phyloP scores from a whole-genome alignment of 2,888 invertebrate species.

The Drosophila mayaguana region DNA sequence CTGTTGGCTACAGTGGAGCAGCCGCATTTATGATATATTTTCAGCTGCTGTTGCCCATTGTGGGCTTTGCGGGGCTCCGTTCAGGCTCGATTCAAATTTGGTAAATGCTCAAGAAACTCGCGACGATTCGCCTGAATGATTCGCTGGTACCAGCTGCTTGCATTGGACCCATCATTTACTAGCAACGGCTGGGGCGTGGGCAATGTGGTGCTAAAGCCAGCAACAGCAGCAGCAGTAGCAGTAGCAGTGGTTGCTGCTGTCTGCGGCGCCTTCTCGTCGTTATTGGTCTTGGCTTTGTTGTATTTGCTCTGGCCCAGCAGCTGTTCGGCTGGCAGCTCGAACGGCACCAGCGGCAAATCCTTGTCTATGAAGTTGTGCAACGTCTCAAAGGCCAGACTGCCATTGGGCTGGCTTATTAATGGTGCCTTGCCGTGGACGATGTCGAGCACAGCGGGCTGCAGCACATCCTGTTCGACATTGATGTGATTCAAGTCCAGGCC shows the following conservation, averaged over 20 bases:
- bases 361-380: constrained; percentile 77
- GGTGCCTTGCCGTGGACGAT: constrained; percentile 76
- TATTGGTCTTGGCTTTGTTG: constrained; percentile 61
- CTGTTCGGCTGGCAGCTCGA: constrained; percentile 65
- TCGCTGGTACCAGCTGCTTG: constrained; percentile 69
- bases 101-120: constrained; percentile 73
- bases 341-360: constrained; percentile 79
- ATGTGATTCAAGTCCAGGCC: constrained; percentile 77
- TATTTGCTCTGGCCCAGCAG: constrained; percentile 30
- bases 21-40: constrained; percentile 20
- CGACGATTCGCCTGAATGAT: constrained; percentile 77
- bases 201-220: constrained; percentile 16
- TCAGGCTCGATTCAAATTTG: constrained; percentile 58
- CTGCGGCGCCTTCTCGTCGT: constrained; percentile 64
- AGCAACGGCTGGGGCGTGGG: constrained; percentile 58
- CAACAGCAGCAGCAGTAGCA: neutral
- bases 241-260: constrained; percentile 9
- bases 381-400: constrained; percentile 60
- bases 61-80: neutral
- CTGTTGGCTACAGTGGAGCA: constrained; percentile 30
- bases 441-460: constrained; percentile 73
- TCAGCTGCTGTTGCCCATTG: neutral
- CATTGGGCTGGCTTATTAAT: constrained; percentile 41
- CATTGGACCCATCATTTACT: constrained; percentile 28
- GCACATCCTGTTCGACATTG: constrained; percentile 67